These are phyloP conservation scores for Drosophila tanythrix DNA, from an alignment of 2,888 invertebrate species.

Conservation along the genomic window DNA sequence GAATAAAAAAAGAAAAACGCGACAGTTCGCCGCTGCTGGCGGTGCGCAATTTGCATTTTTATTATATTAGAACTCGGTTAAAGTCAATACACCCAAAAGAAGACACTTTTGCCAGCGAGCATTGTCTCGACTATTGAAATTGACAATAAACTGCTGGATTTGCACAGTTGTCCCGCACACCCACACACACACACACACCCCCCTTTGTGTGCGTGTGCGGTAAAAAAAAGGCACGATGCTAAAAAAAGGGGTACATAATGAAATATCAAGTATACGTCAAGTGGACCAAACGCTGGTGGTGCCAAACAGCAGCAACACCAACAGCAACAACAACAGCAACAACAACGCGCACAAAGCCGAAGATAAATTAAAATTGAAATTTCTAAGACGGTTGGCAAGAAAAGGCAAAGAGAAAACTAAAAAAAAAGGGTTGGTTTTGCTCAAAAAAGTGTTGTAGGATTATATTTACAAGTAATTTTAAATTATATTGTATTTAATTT, in stretches of 20 bases:
- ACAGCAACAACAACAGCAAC: conserved; percentile 9
- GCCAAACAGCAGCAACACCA: conserved; percentile 6
- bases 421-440: conserved; percentile 35
- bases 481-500: conserved; percentile 47
- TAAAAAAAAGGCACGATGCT: conserved; percentile 31
- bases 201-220: conserved; percentile 11
- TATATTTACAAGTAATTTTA: conserved; percentile 53
- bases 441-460: conserved; percentile 26
- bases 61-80: conserved; percentile 78
- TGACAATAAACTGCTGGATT: conserved; percentile 45
- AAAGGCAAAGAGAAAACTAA: neutral
- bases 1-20: conserved; percentile 15
- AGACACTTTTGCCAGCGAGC: conserved; percentile 44
- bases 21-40: conserved; percentile 59
- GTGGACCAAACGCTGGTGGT: conserved; percentile 44
- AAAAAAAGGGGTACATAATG: conserved; percentile 44
- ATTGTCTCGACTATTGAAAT: conserved; percentile 60
- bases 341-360: conserved; percentile 16
- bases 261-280: conserved; percentile 64
- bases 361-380: conserved; percentile 59
- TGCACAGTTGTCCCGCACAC: neutral
- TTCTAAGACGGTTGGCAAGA: conserved; percentile 26
- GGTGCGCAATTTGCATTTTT: conserved; percentile 80
- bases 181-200: neutral
- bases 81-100: conserved; percentile 69